These are phyloP conservation scores for Pseudochromis fuscus DNA, from an alignment of 2,797 vertebrate genomes.

Conservation along the genomic window DNA sequence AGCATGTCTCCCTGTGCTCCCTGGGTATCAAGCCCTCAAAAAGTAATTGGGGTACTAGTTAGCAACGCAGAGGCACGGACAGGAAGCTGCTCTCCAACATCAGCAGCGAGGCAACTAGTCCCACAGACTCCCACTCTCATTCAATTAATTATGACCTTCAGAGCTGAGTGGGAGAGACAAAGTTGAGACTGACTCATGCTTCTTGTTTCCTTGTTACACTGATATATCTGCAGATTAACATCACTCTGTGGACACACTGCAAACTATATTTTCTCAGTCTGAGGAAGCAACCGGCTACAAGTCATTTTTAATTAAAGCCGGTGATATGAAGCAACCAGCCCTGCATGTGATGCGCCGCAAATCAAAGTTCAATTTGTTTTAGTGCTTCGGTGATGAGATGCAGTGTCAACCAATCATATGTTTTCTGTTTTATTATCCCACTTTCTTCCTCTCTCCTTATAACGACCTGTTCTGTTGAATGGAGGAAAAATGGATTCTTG, in stretches of 20 bases:
- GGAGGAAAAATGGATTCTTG: too few species aligned
- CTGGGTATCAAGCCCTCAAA: conserved; percentile 49
- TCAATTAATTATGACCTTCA: conserved; percentile 72
- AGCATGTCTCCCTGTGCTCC: conserved; percentile 14
- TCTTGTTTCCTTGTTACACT: conserved; percentile 50
- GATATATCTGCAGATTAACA: conserved; percentile 41
- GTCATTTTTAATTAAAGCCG: too few species aligned
- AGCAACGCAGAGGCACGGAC: conserved; percentile 33
- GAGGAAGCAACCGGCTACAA: too few species aligned
- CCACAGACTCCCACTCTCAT: conserved; percentile 55
- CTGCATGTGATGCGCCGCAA: too few species aligned
- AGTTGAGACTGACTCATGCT: conserved; percentile 47
- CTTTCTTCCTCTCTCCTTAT: too few species aligned
- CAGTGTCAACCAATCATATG: too few species aligned
- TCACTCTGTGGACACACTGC: conserved; percentile 24
- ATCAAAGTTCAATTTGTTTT: too few species aligned
- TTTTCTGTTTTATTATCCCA: too few species aligned
- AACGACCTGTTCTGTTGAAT: too few species aligned
- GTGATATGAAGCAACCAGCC: too few species aligned
- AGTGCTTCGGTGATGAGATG: too few species aligned
- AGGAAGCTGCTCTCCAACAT: conserved; percentile 28
- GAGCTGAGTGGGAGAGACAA: conserved; percentile 58
- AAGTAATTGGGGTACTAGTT: conserved; percentile 75
- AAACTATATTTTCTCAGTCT: conserved; percentile 7
- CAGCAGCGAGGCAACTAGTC: conserved; percentile 43